phyloP scores from a whole-genome alignment of 2,888 invertebrate genomes.

The Pterobdella sp. region DNA sequence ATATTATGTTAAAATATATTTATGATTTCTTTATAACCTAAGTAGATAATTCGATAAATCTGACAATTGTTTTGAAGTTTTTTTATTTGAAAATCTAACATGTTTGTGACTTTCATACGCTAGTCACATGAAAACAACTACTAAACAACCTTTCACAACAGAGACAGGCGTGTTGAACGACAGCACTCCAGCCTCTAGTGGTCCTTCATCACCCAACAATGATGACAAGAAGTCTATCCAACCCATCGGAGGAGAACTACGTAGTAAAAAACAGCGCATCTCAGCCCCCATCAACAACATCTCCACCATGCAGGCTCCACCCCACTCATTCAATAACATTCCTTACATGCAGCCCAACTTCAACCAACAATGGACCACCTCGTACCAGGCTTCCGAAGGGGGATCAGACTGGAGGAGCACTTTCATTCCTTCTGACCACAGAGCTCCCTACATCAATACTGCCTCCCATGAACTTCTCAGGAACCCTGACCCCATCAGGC shows the following conservation, averaged over 20 bases:
- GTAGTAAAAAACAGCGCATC: conserved; percentile 38
- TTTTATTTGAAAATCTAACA: not conserved
- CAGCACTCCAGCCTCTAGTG: conserved; percentile 36
- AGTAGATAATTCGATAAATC: too few relatives aligned
- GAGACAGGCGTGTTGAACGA: conserved; percentile 28
- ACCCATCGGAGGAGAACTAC: conserved; percentile 52
- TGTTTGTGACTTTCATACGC: too few relatives aligned
- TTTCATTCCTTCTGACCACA: not conserved
- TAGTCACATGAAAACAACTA: not conserved
- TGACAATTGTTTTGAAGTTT: not conserved
- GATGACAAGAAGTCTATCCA: conserved; percentile 29
- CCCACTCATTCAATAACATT: not conserved
- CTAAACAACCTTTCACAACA: not conserved
- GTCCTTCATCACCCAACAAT: conserved; percentile 37
- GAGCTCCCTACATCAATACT: not conserved
- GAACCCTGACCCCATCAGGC: not conserved
- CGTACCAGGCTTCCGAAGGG: not conserved
- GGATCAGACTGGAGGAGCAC: not conserved
- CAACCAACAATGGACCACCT: not conserved
- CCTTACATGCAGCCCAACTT: not conserved
- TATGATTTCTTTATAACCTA: too few relatives aligned
- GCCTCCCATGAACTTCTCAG: not conserved
- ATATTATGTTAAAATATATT: too few relatives aligned
- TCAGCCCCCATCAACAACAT: conserved; percentile 5
- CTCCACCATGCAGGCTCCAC: not conserved